A percentile compares a stretch with the other conserved stretches of the same genome.
phyloP scores from a whole-genome alignment of 1,140 invertebrate genomes.

The Macrostomum lignano region DNA sequence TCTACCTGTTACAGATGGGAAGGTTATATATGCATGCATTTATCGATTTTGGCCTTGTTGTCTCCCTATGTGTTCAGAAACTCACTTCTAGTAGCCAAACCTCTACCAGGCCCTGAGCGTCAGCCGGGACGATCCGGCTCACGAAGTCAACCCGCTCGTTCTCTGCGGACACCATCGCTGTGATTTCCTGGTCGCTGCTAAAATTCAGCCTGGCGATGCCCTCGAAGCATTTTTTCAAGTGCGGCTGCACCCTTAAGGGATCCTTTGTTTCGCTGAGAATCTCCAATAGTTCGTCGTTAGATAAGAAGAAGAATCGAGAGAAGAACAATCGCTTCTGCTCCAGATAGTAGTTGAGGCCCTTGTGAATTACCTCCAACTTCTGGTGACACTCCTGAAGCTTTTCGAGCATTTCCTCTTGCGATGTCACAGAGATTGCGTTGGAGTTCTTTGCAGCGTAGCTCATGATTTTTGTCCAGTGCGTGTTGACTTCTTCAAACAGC shows the following conservation, averaged over 20 bases:
- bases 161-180: constrained; percentile 59
- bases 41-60: too few relatives aligned
- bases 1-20: too few relatives aligned
- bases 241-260: constrained; percentile 30
- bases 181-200: constrained; percentile 42
- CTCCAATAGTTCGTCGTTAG: constrained; percentile 36
- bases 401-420: constrained; percentile 23
- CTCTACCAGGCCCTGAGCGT: constrained; percentile 34
- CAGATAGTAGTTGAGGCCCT: constrained; percentile 25
- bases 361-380: constrained; percentile 28
- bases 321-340: constrained; percentile 28
- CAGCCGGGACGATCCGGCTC: constrained; percentile 47
- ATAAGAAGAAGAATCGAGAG: constrained; percentile 26
- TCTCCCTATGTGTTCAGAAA: too few relatives aligned
- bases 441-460: constrained; percentile 16
- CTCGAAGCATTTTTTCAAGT: constrained; percentile 29
- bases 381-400: constrained; percentile 29
- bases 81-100: constrained; percentile 23
- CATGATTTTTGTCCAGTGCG: constrained; percentile 23
- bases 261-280: constrained; percentile 28
- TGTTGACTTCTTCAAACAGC: constrained; percentile 26
- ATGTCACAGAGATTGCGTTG: constrained; percentile 18
- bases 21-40: too few relatives aligned
- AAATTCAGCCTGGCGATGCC: constrained; percentile 35
- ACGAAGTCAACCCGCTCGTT: constrained; percentile 50